Evolutionary conservation across 2,888 invertebrate genomes (phyloP), one percentile per base, ranked within the genome.

Genomic region (Dasypogon diadema): DNA sequence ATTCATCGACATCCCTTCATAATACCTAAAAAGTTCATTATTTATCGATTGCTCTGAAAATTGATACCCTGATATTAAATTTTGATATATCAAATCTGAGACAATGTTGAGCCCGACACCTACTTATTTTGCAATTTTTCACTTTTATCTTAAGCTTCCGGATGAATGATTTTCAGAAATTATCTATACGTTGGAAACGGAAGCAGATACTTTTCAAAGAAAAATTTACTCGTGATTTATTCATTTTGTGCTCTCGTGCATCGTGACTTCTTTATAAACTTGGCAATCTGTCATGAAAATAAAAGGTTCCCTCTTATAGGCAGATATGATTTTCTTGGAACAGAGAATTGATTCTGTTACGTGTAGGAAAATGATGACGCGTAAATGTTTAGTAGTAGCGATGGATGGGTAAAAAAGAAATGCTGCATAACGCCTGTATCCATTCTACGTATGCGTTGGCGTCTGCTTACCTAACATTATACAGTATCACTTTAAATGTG

Each of bases 61-160:
- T 42, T 42, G 42, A 12, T 42, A 3, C 8, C 2, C 42, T n/a
- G 42, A 42, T 12, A 42, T 42, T 42, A 42, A 42, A 42, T 42
- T 24, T 24, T 65, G 65, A 65, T 65, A 65, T 24, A 65, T 65
- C 65, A 46, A 46, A 48, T 48, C 14, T 48, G 24, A 46, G 60
- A 60, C 48, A 48, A 48, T 65, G 48, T 65, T 46, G 65, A n/a
- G 46, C 65, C 42, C 48, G 48, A 46, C 65, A 46, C 46, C 46
- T 65, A 65, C 48, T 65, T 65, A 65, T 65, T 65, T 65, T 65
- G 46, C 65, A 48, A 65, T 65, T 65, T 65, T 65, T 65, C 65
- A 65, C 65, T 65, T 65, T 65, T 65, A 65, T 65, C 65, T 65
- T 65, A 65, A 48, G 42, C 46, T 65, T 65, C 46, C 65, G 37